These are phyloP conservation scores for Circaetus cinerascens DNA, from an alignment of 2,113 vertebrate genomes.

Conservation along the genomic window DNA sequence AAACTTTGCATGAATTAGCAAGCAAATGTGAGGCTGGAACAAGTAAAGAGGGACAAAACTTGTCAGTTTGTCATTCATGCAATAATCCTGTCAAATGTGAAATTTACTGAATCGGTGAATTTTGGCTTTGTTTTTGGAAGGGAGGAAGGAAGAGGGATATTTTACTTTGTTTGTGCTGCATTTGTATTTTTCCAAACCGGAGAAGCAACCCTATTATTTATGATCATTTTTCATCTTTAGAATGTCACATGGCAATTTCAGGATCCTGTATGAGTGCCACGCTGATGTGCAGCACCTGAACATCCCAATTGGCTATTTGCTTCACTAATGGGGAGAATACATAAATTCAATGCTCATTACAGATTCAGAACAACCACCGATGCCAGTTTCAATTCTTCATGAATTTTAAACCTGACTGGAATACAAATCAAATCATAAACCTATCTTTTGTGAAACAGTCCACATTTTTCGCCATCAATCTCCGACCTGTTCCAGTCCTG, in stretches of 20 bases:
- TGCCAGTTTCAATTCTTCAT: neutral
- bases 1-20: slow-evolving; percentile 61
- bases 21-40: slow-evolving; percentile 46
- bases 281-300: neutral
- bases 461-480: neutral
- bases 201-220: neutral
- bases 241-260: neutral
- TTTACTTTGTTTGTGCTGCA: neutral
- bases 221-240: neutral
- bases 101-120: neutral
- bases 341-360: neutral
- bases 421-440: slow-evolving; percentile 26
- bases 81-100: slow-evolving; percentile 4
- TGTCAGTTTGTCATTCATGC: slow-evolving; percentile 19
- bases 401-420: slow-evolving; percentile 15
- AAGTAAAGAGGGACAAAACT: slow-evolving; percentile 40
- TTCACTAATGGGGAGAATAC: neutral
- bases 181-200: neutral
- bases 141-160: neutral
- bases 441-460: neutral
- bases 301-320: neutral
- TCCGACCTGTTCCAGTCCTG: neutral
- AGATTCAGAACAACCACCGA: neutral
- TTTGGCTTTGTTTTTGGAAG: slow-evolving; percentile 19
- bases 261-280: neutral